Conservation (phyloP, 2,797 vertebrate species). For the Premnoplex brunnescens region DNA sequence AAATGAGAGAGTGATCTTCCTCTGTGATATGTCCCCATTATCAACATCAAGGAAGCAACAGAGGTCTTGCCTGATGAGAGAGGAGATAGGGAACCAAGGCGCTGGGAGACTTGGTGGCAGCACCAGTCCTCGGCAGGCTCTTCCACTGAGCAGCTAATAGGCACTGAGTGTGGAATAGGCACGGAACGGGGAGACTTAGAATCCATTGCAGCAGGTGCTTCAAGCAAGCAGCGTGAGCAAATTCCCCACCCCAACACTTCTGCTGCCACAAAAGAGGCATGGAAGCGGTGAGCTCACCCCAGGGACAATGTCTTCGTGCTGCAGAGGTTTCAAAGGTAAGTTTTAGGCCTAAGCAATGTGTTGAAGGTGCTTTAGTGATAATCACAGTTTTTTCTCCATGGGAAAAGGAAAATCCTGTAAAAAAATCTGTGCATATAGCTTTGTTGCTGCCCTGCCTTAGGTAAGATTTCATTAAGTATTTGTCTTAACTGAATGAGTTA, state of each 20-base stretch:
- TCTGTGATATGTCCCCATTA: background rate
- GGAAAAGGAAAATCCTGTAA: background rate
- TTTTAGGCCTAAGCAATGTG: background rate
- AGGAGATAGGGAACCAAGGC: background rate
- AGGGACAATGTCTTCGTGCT: background rate
- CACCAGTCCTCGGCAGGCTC: background rate
- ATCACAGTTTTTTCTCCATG: background rate
- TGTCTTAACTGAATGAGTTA: background rate
- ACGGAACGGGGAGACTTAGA: background rate
- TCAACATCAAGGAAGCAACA: background rate
- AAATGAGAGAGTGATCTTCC: background rate
- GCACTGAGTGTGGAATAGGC: background rate
- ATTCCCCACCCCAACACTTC: background rate
- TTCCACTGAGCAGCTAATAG: background rate
- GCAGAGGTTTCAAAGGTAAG: background rate
- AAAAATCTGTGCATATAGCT: background rate
- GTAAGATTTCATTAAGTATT: background rate
- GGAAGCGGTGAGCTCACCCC: background rate
- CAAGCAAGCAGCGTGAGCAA: rapidly evolving
- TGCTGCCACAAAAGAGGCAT: background rate
- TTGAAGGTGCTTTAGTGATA: background rate
- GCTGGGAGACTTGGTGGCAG: background rate
- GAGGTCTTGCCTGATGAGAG: background rate
- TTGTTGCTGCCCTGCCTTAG: background rate
- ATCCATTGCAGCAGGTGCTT: background rate